Base-by-base conservation (phyloP, 2,888 invertebrate species). In the Cantharis flavilabris region DNA sequence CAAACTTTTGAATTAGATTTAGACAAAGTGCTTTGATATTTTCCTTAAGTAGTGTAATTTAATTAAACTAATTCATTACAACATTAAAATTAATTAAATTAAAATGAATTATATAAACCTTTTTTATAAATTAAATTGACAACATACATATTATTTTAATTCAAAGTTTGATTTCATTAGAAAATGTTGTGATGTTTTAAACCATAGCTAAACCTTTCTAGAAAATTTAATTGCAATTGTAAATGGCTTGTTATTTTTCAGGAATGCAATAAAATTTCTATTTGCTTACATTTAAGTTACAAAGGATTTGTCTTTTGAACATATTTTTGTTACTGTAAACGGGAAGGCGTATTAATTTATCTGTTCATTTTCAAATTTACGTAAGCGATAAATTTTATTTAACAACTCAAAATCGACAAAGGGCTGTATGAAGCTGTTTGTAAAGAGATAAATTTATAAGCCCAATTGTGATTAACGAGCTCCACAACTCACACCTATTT, bases 381-480 rank as follows among this genome's bases (percentile, higher is more conserved):
- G 74, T 74, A 72, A 70, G 63, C 74, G 67, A 77, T 77, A 77
- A 77, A 77, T 77, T 77, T 74, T 72, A 71, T 77, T 77, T 77
- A 77, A 74, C 74, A 77, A 69, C 74, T 74, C 72, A 71, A 69
- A 72, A 74, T 70, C 71, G 77, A 63, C 71, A 71, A 77, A 77
- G 74, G 67, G 69, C 64, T 70, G 75, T 75, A 75, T 75, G 70
- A 75, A 63, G 64, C 75, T 72, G 72, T 69, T 74, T 74, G 77
- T 77, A 77, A 77, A 75, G 78, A 78, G 75, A 75, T 78, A 78
- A 72, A 78, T 76, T 78, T 71, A 75, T 78, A 78, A 78, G 76
- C 73, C 73, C 71, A 70, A 71, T 73, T 75, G 78, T 78, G 78
- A 78, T 78, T 78, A 76, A 78, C 76, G 78, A 78, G 76, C 77